phyloP scores from a whole-genome alignment of 2,113 vertebrate genomes.

The Lophius piscatorius region DNA sequence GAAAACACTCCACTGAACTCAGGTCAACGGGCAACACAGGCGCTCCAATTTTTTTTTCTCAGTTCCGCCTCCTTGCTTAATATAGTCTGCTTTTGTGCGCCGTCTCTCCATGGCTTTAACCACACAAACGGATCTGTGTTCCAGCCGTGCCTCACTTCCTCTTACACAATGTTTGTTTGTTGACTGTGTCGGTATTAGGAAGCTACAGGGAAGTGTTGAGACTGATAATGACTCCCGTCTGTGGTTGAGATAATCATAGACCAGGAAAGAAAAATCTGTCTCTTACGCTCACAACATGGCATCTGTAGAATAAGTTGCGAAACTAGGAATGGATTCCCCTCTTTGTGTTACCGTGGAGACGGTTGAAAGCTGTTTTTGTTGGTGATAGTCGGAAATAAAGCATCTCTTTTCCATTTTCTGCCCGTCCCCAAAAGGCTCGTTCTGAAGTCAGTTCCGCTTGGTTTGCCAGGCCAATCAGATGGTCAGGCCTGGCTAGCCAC shows the following conservation, averaged over 20 bases:
- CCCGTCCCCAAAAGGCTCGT: conserved; percentile 42
- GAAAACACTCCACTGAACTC: conserved; percentile 8
- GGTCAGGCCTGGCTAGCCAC: conserved; percentile 57
- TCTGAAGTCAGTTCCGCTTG: conserved; percentile 60
- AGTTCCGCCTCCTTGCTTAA: conserved; percentile 7
- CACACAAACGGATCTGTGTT: conserved; percentile 41
- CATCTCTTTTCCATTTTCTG: conserved; percentile 60
- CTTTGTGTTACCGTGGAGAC: conserved; percentile 57
- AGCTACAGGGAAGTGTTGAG: background rate
- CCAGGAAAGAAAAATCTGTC: background rate
- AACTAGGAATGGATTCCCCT: too few species aligned
- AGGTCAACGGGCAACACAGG: conserved; percentile 9
- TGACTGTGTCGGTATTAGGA: conserved; percentile 23
- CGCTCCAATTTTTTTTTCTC: background rate
- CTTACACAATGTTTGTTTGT: conserved; percentile 26
- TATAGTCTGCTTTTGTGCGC: conserved; percentile 30
- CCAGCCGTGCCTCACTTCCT: conserved; percentile 40
- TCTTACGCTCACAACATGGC: background rate
- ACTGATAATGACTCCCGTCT: background rate
- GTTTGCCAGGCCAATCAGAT: conserved; percentile 52
- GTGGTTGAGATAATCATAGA: conserved; percentile 1
- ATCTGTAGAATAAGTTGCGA: too few species aligned
- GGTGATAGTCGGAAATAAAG: conserved; percentile 42
- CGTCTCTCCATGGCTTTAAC: conserved; percentile 26
- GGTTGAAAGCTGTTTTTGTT: conserved; percentile 47